Conservation (phyloP, 2,888 invertebrate species). For the Thysanoteuthis rhombus region DNA sequence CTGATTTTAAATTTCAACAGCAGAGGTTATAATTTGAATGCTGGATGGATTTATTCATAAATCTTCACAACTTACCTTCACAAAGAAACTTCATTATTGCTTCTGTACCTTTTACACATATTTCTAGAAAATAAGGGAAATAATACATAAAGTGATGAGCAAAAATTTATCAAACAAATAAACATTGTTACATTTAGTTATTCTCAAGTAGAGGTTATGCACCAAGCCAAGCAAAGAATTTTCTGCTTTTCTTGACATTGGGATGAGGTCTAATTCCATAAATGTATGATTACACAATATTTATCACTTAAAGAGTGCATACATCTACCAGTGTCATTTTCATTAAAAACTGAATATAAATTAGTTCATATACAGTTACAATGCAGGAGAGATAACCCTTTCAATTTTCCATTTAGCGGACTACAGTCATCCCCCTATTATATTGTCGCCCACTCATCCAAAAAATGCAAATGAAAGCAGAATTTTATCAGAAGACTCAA, state of each 20-base stretch:
- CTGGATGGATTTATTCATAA: background rate
- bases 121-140: slow-evolving; percentile 65
- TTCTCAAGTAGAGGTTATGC: background rate
- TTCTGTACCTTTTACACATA: slow-evolving; percentile 74
- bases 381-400: too few relatives aligned
- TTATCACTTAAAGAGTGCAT: too few relatives aligned
- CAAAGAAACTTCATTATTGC: slow-evolving; percentile 77
- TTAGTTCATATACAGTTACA: too few relatives aligned
- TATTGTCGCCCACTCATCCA: background rate
- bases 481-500: too few relatives aligned
- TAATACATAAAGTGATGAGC: background rate
- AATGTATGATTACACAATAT: too few relatives aligned
- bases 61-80: slow-evolving; percentile 67
- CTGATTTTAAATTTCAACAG: too few relatives aligned
- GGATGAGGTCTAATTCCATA: background rate
- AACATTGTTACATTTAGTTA: background rate
- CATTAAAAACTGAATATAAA: too few relatives aligned
- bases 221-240: background rate
- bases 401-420: too few relatives aligned
- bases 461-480: too few relatives aligned
- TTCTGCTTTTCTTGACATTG: background rate
- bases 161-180: background rate
- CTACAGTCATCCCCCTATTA: background rate
- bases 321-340: too few relatives aligned
- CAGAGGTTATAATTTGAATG: too few relatives aligned